Evolutionary conservation across 2,888 invertebrate genomes (phyloP).

Genomic region (Phortica magna): DNA sequence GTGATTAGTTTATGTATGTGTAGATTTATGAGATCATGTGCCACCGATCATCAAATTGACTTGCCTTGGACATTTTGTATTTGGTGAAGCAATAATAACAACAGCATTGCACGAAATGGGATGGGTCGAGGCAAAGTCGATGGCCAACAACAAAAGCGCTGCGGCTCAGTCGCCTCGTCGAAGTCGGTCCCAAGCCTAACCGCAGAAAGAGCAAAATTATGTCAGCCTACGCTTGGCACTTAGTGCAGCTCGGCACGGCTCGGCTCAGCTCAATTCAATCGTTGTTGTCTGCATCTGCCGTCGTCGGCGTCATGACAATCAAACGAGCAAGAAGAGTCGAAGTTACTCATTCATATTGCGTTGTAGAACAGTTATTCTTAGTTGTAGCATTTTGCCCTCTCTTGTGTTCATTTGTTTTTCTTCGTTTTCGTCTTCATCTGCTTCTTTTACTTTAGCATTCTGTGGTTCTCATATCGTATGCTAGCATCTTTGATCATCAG

Average conservation of each 20-base stretch:
- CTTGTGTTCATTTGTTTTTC: not conserved
- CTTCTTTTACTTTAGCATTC: not conserved
- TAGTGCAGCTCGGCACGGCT: not conserved
- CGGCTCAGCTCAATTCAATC: not conserved
- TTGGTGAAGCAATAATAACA: slow-evolving; percentile 18
- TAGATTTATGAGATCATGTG: slow-evolving; percentile 33
- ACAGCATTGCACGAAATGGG: slow-evolving; percentile 21
- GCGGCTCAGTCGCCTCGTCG: slow-evolving; percentile 16
- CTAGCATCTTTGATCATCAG: not conserved
- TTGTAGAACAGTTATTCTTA: slow-evolving; percentile 1
- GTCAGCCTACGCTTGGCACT: slow-evolving; percentile 1
- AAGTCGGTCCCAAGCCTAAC: not conserved
- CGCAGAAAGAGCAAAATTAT: slow-evolving; percentile 3
- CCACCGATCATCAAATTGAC: slow-evolving; percentile 25
- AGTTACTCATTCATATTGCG: not conserved
- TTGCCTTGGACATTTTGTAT: slow-evolving; percentile 25
- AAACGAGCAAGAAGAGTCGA: not conserved
- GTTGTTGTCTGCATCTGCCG: not conserved
- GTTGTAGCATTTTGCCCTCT: not conserved
- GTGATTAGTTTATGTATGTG: slow-evolving; percentile 11
- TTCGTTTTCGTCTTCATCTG: not conserved
- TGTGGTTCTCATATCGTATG: not conserved
- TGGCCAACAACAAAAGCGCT: not conserved
- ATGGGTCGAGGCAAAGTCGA: slow-evolving; percentile 20
- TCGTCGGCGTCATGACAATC: not conserved